Percentiles rank a stretch among this genome's conserved stretches.
These are phyloP conservation scores for Pocillopora verrucosa DNA, from an alignment of 64 coral and sea anemone genomes.

Conservation along the genomic window DNA sequence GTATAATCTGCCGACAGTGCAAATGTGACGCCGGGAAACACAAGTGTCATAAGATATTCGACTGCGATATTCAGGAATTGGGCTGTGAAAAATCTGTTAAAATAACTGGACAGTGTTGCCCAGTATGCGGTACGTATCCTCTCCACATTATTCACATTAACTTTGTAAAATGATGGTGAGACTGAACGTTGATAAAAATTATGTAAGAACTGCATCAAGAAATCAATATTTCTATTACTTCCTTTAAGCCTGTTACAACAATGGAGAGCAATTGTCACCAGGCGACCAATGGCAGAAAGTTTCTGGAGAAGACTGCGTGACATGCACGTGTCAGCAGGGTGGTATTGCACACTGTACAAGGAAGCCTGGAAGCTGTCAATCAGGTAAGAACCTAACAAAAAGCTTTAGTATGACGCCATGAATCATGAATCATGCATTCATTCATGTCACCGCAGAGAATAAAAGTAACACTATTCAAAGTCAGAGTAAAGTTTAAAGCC, in stretches of 20 bases:
- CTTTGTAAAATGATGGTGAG: not conserved
- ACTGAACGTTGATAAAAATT: not conserved
- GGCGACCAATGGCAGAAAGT: slow-evolving; percentile 23
- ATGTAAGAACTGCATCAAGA: not conserved
- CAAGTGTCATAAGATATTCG: slow-evolving; percentile 23
- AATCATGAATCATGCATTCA: too few relatives aligned
- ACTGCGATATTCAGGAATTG: slow-evolving; percentile 23
- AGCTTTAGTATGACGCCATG: not conserved
- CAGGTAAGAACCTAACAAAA: not conserved
- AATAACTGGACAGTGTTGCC: slow-evolving; percentile 30
- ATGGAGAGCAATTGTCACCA: not conserved
- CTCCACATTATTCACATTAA: not conserved
- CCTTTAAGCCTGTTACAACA: slow-evolving; percentile 13
- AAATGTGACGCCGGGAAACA: slow-evolving; percentile 16
- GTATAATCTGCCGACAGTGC: slow-evolving; percentile 24
- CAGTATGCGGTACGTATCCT: slow-evolving; percentile 1
- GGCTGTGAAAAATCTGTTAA: slow-evolving; percentile 24
- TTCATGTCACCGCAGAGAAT: too few relatives aligned
- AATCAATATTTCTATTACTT: not conserved
- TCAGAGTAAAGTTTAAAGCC: too few relatives aligned
- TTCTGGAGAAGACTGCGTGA: slow-evolving; percentile 27
- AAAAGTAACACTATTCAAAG: too few relatives aligned
- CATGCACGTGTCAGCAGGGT: not conserved
- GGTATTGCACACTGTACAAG: slow-evolving; percentile 4
- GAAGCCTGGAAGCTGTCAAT: not conserved